These are phyloP conservation scores for Pocillopora grandis DNA, from an alignment of 92 coral and sea anemone genomes.

Conservation along the genomic window DNA sequence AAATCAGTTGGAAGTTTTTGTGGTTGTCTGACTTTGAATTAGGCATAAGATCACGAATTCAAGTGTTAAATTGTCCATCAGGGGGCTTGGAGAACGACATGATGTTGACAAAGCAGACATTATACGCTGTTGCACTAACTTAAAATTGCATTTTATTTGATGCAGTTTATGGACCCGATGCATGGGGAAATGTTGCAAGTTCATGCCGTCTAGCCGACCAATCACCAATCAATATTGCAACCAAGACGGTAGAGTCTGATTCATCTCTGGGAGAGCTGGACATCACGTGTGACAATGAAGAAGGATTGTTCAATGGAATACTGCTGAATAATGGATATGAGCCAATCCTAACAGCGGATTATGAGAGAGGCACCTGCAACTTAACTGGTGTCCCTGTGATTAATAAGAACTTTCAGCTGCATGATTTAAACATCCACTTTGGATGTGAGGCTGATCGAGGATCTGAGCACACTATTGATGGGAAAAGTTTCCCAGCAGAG, in stretches of 20 bases:
- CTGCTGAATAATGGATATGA: conserved; percentile 58
- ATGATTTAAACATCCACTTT: conserved; percentile 54
- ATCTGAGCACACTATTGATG: conserved; percentile 77
- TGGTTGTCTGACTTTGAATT: too few relatives aligned
- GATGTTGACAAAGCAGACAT: too few relatives aligned
- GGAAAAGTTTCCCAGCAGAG: conserved; percentile 67
- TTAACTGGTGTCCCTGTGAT: conserved; percentile 50
- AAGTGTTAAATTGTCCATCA: too few relatives aligned
- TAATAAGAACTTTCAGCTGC: conserved; percentile 31
- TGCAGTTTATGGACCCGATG: conserved; percentile 31
- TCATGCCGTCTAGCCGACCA: conserved; percentile 48
- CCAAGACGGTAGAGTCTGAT: conserved; percentile 44
- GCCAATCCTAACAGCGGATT: conserved; percentile 52
- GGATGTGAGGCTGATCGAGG: conserved; percentile 68
- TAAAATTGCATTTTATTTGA: background rate
- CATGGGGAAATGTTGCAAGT: conserved; percentile 41
- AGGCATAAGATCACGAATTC: too few relatives aligned
- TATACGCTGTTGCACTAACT: too few relatives aligned
- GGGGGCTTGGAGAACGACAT: too few relatives aligned
- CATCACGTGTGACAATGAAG: conserved; percentile 38
- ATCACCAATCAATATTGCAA: conserved; percentile 61
- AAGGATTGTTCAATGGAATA: conserved; percentile 59
- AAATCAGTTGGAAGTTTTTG: too few relatives aligned
- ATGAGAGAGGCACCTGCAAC: conserved; percentile 46
- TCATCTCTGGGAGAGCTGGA: conserved; percentile 48